Conservation (phyloP, 2,113 vertebrate species). For the Toxotes chatareus region DNA sequence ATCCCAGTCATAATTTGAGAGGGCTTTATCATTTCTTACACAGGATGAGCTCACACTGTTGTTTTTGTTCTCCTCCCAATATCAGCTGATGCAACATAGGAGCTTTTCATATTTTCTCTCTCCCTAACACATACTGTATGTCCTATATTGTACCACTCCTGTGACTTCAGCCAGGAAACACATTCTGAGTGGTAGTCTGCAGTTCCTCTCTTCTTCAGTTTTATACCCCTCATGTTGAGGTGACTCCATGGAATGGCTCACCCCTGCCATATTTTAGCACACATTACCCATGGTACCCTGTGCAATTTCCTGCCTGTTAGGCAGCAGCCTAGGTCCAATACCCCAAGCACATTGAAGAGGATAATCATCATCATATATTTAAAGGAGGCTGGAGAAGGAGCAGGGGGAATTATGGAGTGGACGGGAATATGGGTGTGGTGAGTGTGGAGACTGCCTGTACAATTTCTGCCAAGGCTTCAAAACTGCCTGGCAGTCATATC, state of each 20-base stretch:
- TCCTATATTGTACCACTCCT: background rate
- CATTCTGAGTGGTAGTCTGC: background rate
- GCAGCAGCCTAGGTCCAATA: slow-evolving; percentile 9
- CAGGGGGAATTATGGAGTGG: background rate
- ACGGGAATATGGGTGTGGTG: background rate
- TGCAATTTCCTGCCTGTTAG: slow-evolving; percentile 19
- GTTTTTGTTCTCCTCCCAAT: too few relatives aligned
- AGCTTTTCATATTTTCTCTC: background rate
- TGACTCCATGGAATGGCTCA: background rate
- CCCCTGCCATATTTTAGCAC: background rate
- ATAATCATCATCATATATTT: slow-evolving; percentile 33
- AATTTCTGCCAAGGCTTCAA: background rate
- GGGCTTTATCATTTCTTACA: too few relatives aligned
- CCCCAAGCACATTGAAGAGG: slow-evolving; percentile 8
- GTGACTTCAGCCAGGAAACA: background rate
- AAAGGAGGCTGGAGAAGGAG: slow-evolving; percentile 4
- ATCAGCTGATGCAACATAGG: too few relatives aligned
- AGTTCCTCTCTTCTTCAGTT: background rate
- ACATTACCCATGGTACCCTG: slow-evolving; percentile 20
- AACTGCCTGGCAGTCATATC: slow-evolving; percentile 1
- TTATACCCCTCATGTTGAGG: background rate
- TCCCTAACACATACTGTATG: background rate
- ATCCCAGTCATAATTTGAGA: too few relatives aligned
- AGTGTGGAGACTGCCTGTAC: background rate
- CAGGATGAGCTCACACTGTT: too few relatives aligned